Evolutionary conservation across 2,888 invertebrate genomes (phyloP).

Genomic region (Caprella mutica): DNA sequence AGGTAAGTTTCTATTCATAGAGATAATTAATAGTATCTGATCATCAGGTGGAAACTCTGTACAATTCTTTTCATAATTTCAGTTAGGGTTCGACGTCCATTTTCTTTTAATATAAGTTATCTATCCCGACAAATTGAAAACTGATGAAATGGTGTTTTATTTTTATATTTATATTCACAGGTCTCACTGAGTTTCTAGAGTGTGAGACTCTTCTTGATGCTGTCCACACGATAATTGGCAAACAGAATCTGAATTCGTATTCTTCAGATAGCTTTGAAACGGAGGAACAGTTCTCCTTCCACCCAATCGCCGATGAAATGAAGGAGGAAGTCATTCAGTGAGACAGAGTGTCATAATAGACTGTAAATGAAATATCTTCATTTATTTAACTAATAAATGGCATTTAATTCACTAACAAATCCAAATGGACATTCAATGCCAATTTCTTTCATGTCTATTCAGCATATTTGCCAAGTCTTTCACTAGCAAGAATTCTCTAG

Average conservation of each 20-base stretch:
- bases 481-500: conserved; percentile 72
- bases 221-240: not conserved
- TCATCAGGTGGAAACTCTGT: no score
- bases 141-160: no score
- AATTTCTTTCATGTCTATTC: no score
- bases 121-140: not conserved
- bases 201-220: not conserved
- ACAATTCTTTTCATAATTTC: no score
- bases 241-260: not conserved
- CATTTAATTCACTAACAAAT: no score
- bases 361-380: not conserved
- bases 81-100: no score
- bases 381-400: no score
- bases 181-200: conserved; percentile 4
- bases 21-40: no score
- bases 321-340: not conserved
- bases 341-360: not conserved
- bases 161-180: no score
- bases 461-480: conserved; percentile 77
- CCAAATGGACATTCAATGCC: no score
- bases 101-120: not conserved
- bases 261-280: not conserved
- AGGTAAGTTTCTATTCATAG: conserved; percentile 48
- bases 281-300: conserved; percentile 8
- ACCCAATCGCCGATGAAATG: not conserved